Base-by-base conservation (phyloP, 2,888 invertebrate species). In the Hypomecis punctinalis region DNA sequence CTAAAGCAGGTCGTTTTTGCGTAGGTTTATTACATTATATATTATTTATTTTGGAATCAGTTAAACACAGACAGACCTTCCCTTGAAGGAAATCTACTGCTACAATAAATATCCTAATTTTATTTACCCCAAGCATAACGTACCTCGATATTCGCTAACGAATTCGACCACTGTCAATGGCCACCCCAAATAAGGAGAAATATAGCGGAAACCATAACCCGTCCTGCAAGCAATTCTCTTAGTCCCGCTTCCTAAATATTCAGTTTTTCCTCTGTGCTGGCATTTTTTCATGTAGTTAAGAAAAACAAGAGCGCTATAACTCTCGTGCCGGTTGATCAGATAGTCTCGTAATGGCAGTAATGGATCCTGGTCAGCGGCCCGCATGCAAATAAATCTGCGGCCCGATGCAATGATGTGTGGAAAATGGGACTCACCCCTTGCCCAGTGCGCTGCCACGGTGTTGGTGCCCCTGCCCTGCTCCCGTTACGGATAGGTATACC, bases 321-420 rank as follows among this genome's bases (percentile, higher is more conserved):
- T 93, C 92, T 93, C 81, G 83, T 86, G 83, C 86, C 89, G 92
- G 88, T 87, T 90, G 89, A 93, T 93, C 93, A 90, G 93, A 93
- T 93, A 93, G 80, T 81, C 76, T 75, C 82, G 86, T 93, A 93
- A 93, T 91, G 92, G 93, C 88, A 86, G 88, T 93, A 93, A 93
- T 93, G 91, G 90, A 90, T 93, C 93, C 92, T 93, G 93, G 91
- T 91, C 93, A 93, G 91, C 91, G 89, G 92, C 92, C 93, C 93
- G 92, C 93, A 93, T 93, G 93, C 93, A 93, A 93, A 93, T 93
- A 93, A 93, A 93, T 93, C 93, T 91, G 89, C 88, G 88, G 84
- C 86, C 90, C 89, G 83, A 93, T 92, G 93, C 93, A 93, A 93
- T 93, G 93, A 93, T 93, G 93, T 93, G 93, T 93, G 91, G 90